Percentiles rank a stretch among this genome's conserved stretches.
Conservation (phyloP, 2,888 invertebrate genomes). For the Syrphus vitripennis region DNA sequence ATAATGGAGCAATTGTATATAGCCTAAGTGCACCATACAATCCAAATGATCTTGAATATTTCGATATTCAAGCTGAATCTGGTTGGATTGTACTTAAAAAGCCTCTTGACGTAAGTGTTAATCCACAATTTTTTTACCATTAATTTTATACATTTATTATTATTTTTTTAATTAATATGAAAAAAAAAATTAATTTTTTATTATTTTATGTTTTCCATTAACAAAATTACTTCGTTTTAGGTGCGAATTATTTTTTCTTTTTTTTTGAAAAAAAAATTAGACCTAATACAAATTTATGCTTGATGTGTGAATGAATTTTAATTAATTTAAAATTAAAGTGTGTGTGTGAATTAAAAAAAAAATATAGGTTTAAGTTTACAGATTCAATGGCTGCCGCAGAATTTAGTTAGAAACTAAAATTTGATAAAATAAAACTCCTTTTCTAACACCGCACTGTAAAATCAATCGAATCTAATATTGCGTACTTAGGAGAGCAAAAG, state of each 20-base stretch:
- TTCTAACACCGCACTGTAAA: slow-evolving; percentile 61
- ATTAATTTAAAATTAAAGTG: background rate
- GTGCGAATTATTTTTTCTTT: slow-evolving; percentile 1
- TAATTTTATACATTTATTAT: background rate
- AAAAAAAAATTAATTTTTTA: slow-evolving; percentile 32
- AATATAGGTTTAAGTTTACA: slow-evolving; percentile 55
- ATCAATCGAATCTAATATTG: slow-evolving; percentile 23
- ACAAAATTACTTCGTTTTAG: slow-evolving; percentile 55
- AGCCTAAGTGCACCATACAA: slow-evolving; percentile 94
- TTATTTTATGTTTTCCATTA: slow-evolving; percentile 52
- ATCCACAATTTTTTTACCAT: slow-evolving; percentile 57
- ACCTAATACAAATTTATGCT: background rate
- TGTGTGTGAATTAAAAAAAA: slow-evolving; percentile 8
- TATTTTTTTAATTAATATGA: background rate
- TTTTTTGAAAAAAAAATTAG: slow-evolving; percentile 10
- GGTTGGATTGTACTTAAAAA: slow-evolving; percentile 98
- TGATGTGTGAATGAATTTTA: slow-evolving; percentile 53
- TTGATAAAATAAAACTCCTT: slow-evolving; percentile 4
- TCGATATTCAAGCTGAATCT: slow-evolving; percentile 97
- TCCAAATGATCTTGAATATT: slow-evolving; percentile 95
- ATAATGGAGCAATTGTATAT: slow-evolving; percentile 97
- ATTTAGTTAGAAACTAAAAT: slow-evolving; percentile 13
- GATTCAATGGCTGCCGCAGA: slow-evolving; percentile 68
- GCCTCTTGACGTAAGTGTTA: slow-evolving; percentile 96
- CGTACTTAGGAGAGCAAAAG: slow-evolving; percentile 59